Evolutionary conservation across 2,113 vertebrate genomes (phyloP).

Genomic region (Erythrolamprus reginae): DNA sequence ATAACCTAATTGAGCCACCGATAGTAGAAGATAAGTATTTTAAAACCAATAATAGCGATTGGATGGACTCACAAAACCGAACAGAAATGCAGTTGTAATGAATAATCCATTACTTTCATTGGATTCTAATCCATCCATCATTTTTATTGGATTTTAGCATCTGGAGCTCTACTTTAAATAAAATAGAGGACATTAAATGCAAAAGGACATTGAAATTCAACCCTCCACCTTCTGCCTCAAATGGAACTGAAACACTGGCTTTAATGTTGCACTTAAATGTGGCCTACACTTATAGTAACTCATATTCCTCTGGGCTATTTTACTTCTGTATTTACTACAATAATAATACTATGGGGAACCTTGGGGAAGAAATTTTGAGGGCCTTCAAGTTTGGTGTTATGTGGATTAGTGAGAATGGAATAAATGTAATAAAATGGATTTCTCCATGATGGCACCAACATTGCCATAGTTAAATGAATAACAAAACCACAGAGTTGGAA

Average conservation of each 20-base stretch:
- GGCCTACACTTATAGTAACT: background rate
- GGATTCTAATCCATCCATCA: background rate
- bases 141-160: background rate
- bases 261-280: background rate
- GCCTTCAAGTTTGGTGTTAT: background rate
- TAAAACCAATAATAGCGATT: background rate
- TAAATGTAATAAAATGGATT: constrained; percentile 21
- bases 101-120: constrained; percentile 12
- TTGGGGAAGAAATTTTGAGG: constrained; percentile 7
- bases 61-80: background rate
- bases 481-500: background rate
- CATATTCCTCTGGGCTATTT: background rate
- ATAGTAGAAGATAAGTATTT: background rate
- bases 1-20: background rate
- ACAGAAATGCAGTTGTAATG: background rate
- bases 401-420: constrained; percentile 16
- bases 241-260: background rate
- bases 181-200: background rate
- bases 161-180: background rate
- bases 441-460: background rate
- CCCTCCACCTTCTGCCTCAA: background rate
- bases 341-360: constrained; percentile 7
- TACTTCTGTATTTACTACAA: background rate
- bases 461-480: constrained; percentile 9
- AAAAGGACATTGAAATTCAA: background rate